Evolutionary conservation across 2,888 invertebrate genomes (phyloP), one percentile per base, ranked within the genome.

Genomic region (Pycnomerus fuliginosus): DNA sequence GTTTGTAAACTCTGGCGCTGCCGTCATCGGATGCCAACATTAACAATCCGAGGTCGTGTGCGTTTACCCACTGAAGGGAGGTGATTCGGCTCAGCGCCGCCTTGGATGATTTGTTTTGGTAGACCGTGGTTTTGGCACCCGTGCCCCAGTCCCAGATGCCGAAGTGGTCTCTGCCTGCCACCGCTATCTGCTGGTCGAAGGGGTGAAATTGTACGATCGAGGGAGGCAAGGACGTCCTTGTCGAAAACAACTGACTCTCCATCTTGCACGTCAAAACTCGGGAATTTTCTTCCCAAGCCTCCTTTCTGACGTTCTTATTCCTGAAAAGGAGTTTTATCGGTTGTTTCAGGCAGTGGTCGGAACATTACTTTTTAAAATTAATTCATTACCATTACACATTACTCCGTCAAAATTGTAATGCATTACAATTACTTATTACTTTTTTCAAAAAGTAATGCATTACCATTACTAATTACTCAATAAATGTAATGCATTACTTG

Each of bases 101-200:
- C 59, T 69, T 70, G 23, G 62, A 49, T 70, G 78, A 61, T 76
- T 78, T 74, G 43, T 79, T 79, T 57, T 75, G 69, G 38, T 80
- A 82, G 61, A 79, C 78, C 39, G 80, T 81, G 38, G 86, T 75
- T 72, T 83, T 84, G 10, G 83, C 80, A 37, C 83, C 85, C 37
- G 82, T 82, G 60, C 86, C 85, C 85, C 87, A 90, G 69, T 90
- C 88, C 87, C 88, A 90, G 56, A 90, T 79, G 5, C 85, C 84
- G 64, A 90, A 87, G 67, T 82, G 84, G 67, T 93, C 90, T 68
- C 84, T 86, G 63, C 87, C 88, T 24, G 92, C 90, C 33, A 93
- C 87, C 20, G 90, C 90, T 44, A 92, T 78, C 69, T 91, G 88
- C 53, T 89, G 84, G 68, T 94, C 92, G 71, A 88, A 95, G 1